Conservation (phyloP, 2,113 vertebrate species). For the Triplophysa tibetana region DNA sequence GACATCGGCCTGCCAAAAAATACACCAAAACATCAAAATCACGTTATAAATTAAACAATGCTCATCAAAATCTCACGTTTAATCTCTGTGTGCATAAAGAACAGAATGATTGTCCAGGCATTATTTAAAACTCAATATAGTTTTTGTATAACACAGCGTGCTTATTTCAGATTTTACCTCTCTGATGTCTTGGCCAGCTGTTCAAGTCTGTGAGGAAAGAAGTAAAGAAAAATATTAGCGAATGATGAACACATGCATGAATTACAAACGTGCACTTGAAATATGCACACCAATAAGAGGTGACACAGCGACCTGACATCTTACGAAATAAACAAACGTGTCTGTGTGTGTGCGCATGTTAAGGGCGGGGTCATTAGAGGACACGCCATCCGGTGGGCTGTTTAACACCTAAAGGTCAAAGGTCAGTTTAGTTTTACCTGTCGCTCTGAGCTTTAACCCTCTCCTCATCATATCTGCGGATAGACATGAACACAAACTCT, state of each 20-base stretch:
- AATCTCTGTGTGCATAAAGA: neutral
- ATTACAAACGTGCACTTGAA: neutral
- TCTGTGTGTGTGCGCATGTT: conserved; percentile 5
- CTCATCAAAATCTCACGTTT: too few species aligned
- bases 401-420: conserved; percentile 40
- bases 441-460: conserved; percentile 82
- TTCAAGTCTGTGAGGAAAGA: conserved; percentile 62
- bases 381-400: neutral
- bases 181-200: conserved; percentile 60
- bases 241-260: neutral
- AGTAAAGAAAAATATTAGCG: neutral
- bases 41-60: neutral
- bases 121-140: neutral
- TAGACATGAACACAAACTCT: conserved; percentile 16
- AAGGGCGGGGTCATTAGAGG: neutral
- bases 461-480: conserved; percentile 86
- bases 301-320: neutral
- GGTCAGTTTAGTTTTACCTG: conserved; percentile 71
- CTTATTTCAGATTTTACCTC: conserved; percentile 63
- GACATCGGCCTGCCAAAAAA: conserved; percentile 44
- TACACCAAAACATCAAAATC: neutral
- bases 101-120: too few species aligned
- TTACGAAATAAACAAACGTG: neutral
- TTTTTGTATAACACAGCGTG: neutral
- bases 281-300: neutral